These are phyloP conservation scores for Caiman crocodilus DNA, from an alignment of 2,797 vertebrate species.

Conservation along the genomic window DNA sequence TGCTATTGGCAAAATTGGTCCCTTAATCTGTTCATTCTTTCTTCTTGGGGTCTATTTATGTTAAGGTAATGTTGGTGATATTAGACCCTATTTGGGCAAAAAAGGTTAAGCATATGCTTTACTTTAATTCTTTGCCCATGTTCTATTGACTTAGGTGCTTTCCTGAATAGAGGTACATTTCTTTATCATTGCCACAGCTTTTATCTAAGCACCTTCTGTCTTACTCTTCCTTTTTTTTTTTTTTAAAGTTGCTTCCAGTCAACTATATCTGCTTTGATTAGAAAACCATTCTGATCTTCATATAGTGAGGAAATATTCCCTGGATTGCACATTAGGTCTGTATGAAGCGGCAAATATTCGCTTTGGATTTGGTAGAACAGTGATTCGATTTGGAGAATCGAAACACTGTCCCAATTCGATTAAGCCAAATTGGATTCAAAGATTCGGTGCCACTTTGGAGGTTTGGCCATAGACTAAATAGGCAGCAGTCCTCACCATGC, in stretches of 20 bases:
- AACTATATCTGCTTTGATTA: not conserved
- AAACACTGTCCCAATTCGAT: too few species aligned
- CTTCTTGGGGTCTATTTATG: not conserved
- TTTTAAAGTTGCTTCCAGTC: too few species aligned
- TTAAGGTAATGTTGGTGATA: accelerated
- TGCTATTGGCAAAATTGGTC: not conserved
- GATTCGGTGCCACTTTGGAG: too few species aligned
- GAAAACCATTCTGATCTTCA: not conserved
- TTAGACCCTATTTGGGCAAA: not conserved
- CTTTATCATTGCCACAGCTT: not conserved
- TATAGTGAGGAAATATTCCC: not conserved
- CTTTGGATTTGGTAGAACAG: too few species aligned
- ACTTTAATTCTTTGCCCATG: not conserved
- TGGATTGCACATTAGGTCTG: too few species aligned
- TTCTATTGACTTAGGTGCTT: not conserved
- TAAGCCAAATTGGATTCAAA: too few species aligned
- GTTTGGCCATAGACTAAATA: too few species aligned
- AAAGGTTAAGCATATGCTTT: not conserved
- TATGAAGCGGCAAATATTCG: too few species aligned
- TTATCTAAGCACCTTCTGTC: not conserved
- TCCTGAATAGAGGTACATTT: not conserved
- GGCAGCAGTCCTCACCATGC: too few species aligned
- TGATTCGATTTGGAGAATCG: too few species aligned
- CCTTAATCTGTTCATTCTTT: not conserved
- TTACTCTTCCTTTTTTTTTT: not conserved